A percentile compares a stretch with the other conserved stretches of the same genome.
phyloP scores from a whole-genome alignment of 1,140 invertebrate species.

The Campodea augens region DNA sequence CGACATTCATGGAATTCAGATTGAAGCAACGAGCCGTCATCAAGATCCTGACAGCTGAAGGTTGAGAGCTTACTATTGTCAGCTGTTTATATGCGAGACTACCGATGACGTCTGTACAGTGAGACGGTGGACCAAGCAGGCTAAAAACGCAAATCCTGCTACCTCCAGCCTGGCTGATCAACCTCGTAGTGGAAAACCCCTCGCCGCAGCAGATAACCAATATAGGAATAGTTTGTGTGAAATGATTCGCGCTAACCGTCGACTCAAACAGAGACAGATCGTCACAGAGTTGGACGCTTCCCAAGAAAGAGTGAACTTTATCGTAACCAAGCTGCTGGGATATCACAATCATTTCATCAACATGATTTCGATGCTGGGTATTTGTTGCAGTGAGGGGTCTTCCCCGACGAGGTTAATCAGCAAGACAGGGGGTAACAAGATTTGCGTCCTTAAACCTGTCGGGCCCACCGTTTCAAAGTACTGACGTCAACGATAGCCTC shows the following conservation, averaged over 20 bases:
- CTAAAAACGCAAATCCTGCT: background rate
- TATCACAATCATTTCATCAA: too few species aligned
- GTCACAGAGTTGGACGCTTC: background rate
- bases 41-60: background rate
- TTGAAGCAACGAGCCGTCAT: too few species aligned
- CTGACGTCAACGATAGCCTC: background rate
- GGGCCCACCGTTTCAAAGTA: background rate
- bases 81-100: background rate
- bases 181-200: background rate
- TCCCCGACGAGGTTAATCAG: background rate
- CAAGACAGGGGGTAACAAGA: background rate
- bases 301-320: background rate
- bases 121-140: background rate
- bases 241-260: slow-evolving; percentile 1
- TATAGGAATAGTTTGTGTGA: background rate
- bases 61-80: background rate
- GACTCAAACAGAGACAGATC: slow-evolving; percentile 1
- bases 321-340: background rate
- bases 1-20: too few species aligned
- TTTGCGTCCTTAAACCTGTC: background rate
- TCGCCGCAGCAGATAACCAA: background rate
- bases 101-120: background rate
- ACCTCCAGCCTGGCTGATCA: background rate
- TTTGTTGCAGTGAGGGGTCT: background rate
- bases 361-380: too few species aligned